Conservation (phyloP, 2,888 invertebrate genomes). For the Drosophila robusta region DNA sequence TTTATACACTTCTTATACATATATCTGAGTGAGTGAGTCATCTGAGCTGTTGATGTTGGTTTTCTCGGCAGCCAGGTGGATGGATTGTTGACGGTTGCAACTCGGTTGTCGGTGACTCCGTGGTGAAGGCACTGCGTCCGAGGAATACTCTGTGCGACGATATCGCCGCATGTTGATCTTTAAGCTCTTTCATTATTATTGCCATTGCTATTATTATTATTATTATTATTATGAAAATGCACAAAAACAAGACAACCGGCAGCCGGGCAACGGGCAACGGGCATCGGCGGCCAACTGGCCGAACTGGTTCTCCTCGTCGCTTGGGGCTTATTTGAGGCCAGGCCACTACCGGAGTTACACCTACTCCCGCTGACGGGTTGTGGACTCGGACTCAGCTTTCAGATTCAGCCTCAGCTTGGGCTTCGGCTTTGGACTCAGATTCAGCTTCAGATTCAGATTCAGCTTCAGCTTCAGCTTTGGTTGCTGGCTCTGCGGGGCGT, state of each 20-base stretch:
- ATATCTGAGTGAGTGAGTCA: slow-evolving; percentile 20
- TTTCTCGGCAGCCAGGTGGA: slow-evolving; percentile 25
- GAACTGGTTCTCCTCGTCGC: slow-evolving; percentile 44
- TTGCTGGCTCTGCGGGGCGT: slow-evolving; percentile 48
- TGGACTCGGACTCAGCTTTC: slow-evolving; percentile 46
- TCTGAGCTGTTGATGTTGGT: slow-evolving; percentile 1
- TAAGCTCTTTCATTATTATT: slow-evolving; percentile 41
- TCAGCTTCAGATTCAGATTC: neutral
- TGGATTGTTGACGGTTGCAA: slow-evolving; percentile 16
- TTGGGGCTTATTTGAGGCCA: slow-evolving; percentile 41
- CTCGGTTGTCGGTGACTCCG: slow-evolving; percentile 20
- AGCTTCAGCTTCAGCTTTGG: neutral
- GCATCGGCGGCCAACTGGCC: slow-evolving; percentile 37
- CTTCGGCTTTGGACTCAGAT: neutral
- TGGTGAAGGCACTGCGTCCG: slow-evolving; percentile 7
- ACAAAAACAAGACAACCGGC: slow-evolving; percentile 17
- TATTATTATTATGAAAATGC: slow-evolving; percentile 40
- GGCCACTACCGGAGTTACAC: slow-evolving; percentile 71
- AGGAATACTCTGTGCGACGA: slow-evolving; percentile 27
- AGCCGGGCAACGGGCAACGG: slow-evolving; percentile 9
- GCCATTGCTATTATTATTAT: slow-evolving; percentile 19
- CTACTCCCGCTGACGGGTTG: slow-evolving; percentile 62
- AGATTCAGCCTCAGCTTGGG: slow-evolving; percentile 9
- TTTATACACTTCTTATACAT: neutral
- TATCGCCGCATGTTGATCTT: slow-evolving; percentile 53